Base-by-base conservation (phyloP, 2,888 invertebrate species). In the Pyrochroa serraticornis region DNA sequence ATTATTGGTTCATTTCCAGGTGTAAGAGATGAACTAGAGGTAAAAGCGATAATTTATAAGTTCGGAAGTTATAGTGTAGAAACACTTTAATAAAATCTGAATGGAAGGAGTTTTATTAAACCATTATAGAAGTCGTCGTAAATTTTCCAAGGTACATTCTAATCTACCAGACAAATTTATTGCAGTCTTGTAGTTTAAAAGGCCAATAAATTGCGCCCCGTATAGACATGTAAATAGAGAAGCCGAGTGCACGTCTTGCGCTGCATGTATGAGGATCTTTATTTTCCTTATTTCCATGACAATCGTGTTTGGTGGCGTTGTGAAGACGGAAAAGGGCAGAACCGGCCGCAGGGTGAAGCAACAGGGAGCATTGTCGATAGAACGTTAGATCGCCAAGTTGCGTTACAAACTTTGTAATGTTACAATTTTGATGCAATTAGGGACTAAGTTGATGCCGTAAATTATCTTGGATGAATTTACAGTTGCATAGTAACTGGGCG, bases 91-190 rank as follows among this genome's bases (percentile, higher is more conserved):
- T 58, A 58, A 58, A 58, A 58, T 58, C 58, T 48, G 58, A 51
- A 58, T 52, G 39, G 43, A 58, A 52, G 52, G 56, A 58, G 64
- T 67, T 67, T 66, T 64, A 65, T 66, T 65, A 63, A 68, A 59
- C 62, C 65, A 60, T 64, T 66, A 64, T 62, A 66, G 59, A 65
- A 69, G 62, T 62, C 63, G 70, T 66, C 64, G 70, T 74, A 72
- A 74, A 74, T 74, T 72, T 71, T 64, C 71, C 68, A 69, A 69
- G 72, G 70, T 71, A 72, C 73, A 71, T 69, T 74, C 72, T 73
- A 74, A 74, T 74, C 74, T 72, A 64, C 63, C 58, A 63, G 71
- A 73, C 71, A 71, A 73, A 75, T 75, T 75, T 75, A 75, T 73
- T 65, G 72, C 71, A 67, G 67, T 63, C 69, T 61, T 68, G 68